A percentile compares a stretch with the other conserved stretches of the same genome.
phyloP scores from a whole-genome alignment of 2,888 invertebrate genomes.

The Drosophila koepferae region DNA sequence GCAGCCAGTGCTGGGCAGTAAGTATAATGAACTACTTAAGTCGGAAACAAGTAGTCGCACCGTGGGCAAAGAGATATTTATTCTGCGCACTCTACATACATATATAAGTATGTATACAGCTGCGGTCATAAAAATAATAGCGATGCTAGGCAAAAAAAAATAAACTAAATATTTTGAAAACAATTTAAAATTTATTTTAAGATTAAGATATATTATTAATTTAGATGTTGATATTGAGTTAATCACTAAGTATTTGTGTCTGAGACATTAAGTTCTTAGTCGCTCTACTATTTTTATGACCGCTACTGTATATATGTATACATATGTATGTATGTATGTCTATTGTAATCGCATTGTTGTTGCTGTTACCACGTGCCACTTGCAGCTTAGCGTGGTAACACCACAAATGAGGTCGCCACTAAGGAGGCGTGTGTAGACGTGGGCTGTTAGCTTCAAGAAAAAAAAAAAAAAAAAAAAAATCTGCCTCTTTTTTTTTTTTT shows the following conservation, averaged over 20 bases:
- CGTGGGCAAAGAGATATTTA: conserved; percentile 41
- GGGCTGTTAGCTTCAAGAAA: conserved; percentile 29
- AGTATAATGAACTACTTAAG: conserved; percentile 75
- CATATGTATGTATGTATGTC: background rate
- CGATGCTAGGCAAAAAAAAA: too few relatives aligned
- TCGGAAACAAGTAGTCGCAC: conserved; percentile 67
- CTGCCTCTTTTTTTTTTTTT: conserved; percentile 8
- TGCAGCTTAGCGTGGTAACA: conserved; percentile 61
- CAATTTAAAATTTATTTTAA: too few relatives aligned
- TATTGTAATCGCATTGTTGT: conserved; percentile 35
- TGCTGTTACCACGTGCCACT: conserved; percentile 65
- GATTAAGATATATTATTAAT: too few relatives aligned
- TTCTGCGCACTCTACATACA: conserved; percentile 5
- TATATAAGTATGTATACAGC: too few relatives aligned
- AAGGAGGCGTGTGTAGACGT: conserved; percentile 42
- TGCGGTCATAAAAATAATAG: too few relatives aligned
- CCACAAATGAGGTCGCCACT: conserved; percentile 49
- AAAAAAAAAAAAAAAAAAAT: background rate
- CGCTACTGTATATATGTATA: too few relatives aligned
- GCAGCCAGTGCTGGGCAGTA: conserved; percentile 51
- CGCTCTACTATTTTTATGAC: too few relatives aligned
- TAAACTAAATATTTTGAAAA: too few relatives aligned
- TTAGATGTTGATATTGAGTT: too few relatives aligned
- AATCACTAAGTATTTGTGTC: too few relatives aligned
- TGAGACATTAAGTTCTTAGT: too few relatives aligned